Evolutionary conservation across 1,140 invertebrate species (phyloP).

Genomic region (Berghia stephanieae): DNA sequence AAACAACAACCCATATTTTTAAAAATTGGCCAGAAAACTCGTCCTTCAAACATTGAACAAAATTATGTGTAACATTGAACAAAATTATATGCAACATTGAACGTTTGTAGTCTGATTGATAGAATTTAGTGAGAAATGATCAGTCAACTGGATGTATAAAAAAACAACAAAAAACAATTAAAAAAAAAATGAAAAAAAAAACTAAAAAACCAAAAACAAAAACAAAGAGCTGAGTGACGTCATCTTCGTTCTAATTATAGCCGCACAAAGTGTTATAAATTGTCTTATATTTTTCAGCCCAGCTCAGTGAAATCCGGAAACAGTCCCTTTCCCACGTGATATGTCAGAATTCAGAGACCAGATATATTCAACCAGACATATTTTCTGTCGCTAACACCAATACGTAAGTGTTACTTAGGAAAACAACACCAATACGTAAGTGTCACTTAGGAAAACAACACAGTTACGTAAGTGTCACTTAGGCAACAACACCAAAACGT

Average conservation of each 20-base stretch:
- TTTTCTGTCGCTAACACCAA: no score
- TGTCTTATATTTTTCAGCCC: conserved; percentile 70
- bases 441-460: conserved; percentile 10
- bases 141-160: no score
- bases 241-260: no score
- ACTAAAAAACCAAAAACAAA: no score
- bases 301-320: conserved; percentile 82
- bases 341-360: conserved; percentile 84
- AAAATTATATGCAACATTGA: no score
- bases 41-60: background rate
- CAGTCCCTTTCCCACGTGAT: conserved; percentile 79
- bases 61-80: background rate
- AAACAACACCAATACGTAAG: conserved; percentile 24
- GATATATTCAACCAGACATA: conserved; percentile 28
- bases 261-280: background rate
- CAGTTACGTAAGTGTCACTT: background rate
- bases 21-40: no score
- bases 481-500: background rate
- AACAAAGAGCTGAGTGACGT: no score
- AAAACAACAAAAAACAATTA: no score
- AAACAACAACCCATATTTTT: no score
- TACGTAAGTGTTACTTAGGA: conserved; percentile 7
- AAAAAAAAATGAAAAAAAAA: no score
- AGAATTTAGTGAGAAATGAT: no score
- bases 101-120: no score